Percentiles rank a stretch among this genome's conserved stretches.
These are phyloP conservation scores for Murina feae DNA, from an alignment of 2,113 vertebrate genomes.

Conservation along the genomic window DNA sequence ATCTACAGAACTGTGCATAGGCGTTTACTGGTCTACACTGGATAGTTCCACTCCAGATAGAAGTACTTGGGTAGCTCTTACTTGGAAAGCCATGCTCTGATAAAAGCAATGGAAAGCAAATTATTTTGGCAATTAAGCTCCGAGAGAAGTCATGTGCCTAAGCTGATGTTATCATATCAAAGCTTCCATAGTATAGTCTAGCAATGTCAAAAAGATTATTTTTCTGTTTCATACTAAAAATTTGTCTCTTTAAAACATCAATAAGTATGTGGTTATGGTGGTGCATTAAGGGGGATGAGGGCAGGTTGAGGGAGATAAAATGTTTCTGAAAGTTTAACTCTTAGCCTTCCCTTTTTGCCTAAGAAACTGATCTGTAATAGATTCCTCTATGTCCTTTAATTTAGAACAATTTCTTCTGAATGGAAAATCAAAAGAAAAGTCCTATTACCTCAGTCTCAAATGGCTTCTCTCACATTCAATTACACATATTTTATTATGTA, in stretches of 20 bases:
- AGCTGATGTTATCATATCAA: not conserved
- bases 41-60: not conserved
- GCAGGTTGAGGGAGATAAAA: not conserved
- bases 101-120: slow-evolving; percentile 27
- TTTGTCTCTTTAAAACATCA: not conserved
- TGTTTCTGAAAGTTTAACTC: not conserved
- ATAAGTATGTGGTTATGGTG: not conserved
- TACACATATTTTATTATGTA: not conserved
- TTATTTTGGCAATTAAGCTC: slow-evolving; percentile 1
- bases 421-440: not conserved
- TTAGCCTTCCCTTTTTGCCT: not conserved
- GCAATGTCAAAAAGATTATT: not conserved
- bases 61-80: not conserved
- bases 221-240: not conserved
- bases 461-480: not conserved
- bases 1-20: not conserved
- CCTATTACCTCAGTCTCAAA: not conserved
- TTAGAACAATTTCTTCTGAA: slow-evolving; percentile 9
- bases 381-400: not conserved
- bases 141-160: not conserved
- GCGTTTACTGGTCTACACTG: not conserved
- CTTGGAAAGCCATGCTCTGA: not conserved
- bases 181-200: not conserved
- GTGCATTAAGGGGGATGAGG: not conserved
- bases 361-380: slow-evolving; percentile 13